phyloP scores from a whole-genome alignment of 1,140 invertebrate genomes.

The Atta cephalotes region DNA sequence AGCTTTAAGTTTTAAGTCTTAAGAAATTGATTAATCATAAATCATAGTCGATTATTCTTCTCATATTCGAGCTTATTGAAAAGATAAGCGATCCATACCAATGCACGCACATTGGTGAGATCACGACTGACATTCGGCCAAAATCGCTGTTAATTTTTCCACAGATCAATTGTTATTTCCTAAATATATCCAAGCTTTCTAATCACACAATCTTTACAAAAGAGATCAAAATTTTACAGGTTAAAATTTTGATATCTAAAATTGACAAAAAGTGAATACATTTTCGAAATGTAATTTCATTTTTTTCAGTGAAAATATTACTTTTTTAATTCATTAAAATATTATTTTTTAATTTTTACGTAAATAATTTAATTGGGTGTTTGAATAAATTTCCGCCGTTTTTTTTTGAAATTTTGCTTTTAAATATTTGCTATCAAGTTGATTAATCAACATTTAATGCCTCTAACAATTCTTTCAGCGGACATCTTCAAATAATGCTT shows the following conservation, averaged over 20 bases:
- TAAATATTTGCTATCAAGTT: too few species aligned
- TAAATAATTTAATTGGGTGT: not conserved
- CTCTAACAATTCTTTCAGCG: too few species aligned
- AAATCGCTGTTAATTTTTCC: slow-evolving; percentile 55
- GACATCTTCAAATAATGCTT: too few species aligned
- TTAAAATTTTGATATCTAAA: too few species aligned
- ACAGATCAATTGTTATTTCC: slow-evolving; percentile 8
- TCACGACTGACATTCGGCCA: slow-evolving; percentile 66
- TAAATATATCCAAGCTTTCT: slow-evolving; percentile 37
- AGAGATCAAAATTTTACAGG: not conserved
- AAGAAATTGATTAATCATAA: too few species aligned
- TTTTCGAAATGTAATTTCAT: not conserved
- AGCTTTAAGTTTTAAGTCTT: too few species aligned
- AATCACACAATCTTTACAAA: slow-evolving; percentile 21
- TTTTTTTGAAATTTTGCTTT: too few species aligned
- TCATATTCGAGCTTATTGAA: not conserved
- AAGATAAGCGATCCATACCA: slow-evolving; percentile 49
- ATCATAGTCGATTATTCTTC: too few species aligned
- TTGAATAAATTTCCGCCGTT: too few species aligned
- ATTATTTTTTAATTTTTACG: not conserved
- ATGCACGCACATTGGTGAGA: slow-evolving; percentile 65
- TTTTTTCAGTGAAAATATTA: not conserved
- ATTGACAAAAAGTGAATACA: not conserved
- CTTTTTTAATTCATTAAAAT: not conserved
- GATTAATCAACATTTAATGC: too few species aligned